Evolutionary conservation across 30 jellyfish, hydroid and myxozoan genomes (phyloP).

Genomic region (Aurelia coerulea): DNA sequence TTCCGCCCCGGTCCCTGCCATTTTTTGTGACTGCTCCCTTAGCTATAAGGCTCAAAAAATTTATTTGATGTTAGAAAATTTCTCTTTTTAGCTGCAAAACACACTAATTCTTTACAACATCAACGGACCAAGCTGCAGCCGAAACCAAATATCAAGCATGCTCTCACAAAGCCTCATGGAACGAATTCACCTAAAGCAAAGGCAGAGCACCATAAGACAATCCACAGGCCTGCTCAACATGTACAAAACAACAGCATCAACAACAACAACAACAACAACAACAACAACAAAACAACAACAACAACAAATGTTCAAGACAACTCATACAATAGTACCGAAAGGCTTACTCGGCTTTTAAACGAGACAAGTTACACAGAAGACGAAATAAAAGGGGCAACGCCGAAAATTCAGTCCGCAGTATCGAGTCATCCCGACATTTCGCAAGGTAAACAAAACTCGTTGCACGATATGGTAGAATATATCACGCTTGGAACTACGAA

Average conservation of each 20-base stretch:
- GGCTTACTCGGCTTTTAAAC: constrained; percentile 8
- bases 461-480: constrained; percentile 43
- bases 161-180: background rate
- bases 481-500: constrained; percentile 12
- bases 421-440: background rate
- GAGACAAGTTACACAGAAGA: constrained; percentile 41
- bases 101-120: background rate
- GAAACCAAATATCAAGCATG: constrained; percentile 22
- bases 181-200: background rate
- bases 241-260: no score
- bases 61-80: background rate
- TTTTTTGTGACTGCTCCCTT: no score
- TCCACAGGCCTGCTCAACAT: no score
- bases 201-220: background rate
- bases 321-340: constrained; percentile 24
- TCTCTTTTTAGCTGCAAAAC: constrained; percentile 30
- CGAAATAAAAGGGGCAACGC: background rate
- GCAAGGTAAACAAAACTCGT: background rate
- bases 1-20: no score
- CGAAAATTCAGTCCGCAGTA: background rate
- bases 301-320: background rate
- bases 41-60: no score
- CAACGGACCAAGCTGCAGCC: background rate
- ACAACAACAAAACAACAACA: no score
- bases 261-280: no score